Base-by-base conservation (phyloP, 2,888 invertebrate species). In the Aproaerema taeniolella region DNA sequence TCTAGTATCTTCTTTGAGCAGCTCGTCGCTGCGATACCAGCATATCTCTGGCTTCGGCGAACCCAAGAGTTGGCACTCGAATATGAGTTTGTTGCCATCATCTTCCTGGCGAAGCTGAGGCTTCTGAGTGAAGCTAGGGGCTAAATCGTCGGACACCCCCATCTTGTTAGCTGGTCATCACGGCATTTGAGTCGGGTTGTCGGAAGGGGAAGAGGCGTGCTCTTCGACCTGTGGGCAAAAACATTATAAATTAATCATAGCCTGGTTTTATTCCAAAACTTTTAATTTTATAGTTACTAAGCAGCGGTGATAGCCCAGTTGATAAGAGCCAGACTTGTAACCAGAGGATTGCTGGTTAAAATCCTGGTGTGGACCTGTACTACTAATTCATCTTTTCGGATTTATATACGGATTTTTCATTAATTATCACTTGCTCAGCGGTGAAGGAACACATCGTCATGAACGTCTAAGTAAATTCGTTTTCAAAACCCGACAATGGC, bases 61-160 rank as follows among this genome's bases (percentile, higher is more conserved):
- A 56, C 94, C 93, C 64, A 95, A 82, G 64, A 97, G 89, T 81
- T 96, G 95, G 82, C 97, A 97, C 81, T 97, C 97, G 88, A 97
- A 97, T 64, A 97, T 92, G 71, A 97, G 91, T 70, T 95, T 93
- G 88, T 97, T 97, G 64, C 97, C 97, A 75, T 97, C 97, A 78
- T 97, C 97, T 78, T 98, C 98, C 82, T 98, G 97, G 58, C 97
- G 91, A 64, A 98, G 91, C 83, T 96, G 95, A 54, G 98, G 98
- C 92, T 98, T 98, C 89, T 97, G 96, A 59, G 96, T 96, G 90
- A 98, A 98, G 91, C 97, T 97, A 83, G 98, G 98, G 88, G 98
- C 97, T 89, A 96, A 94, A 88, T 97, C 96, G 87, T 97, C 97
- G 76, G 93, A 90, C 87, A 93, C 92, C 90, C 94, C 94, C 93